Evolutionary conservation across 2,113 vertebrate genomes (phyloP).

Genomic region (Gambusia affinis): DNA sequence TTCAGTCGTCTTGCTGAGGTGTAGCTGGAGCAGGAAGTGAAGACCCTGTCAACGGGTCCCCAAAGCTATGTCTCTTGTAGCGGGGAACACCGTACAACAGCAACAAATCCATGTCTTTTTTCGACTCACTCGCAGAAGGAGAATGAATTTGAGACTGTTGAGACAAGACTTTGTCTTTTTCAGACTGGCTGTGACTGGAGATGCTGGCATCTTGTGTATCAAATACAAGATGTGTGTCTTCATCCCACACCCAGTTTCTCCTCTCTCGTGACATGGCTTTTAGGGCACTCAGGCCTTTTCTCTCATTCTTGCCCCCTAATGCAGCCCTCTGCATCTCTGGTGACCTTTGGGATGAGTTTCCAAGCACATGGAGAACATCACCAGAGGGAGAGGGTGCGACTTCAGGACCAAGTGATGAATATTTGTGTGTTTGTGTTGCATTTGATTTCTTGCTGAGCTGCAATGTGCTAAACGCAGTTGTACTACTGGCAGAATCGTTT

Average conservation of each 20-base stretch:
- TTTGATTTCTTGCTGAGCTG: conserved; percentile 17
- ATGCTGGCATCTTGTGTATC: conserved; percentile 15
- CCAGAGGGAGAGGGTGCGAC: conserved; percentile 6
- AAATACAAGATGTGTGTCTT: not conserved
- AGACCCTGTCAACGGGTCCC: conserved; percentile 5
- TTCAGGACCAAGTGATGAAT: conserved; percentile 12
- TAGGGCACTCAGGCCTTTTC: conserved; percentile 62
- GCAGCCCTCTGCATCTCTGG: not conserved
- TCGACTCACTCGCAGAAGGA: conserved; percentile 16
- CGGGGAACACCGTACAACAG: conserved; percentile 17
- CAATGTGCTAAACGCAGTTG: conserved; percentile 7
- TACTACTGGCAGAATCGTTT: conserved; percentile 1
- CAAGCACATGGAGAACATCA: conserved; percentile 16
- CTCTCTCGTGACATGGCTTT: conserved; percentile 60
- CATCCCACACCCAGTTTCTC: conserved; percentile 50
- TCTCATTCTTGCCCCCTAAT: conserved; percentile 8
- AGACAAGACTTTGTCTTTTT: not conserved
- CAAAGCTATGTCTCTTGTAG: conserved; percentile 44
- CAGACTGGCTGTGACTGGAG: conserved; percentile 5
- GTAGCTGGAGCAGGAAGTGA: conserved; percentile 45
- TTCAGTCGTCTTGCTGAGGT: conserved; percentile 26
- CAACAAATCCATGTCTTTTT: conserved; percentile 26
- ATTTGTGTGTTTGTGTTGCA: conserved; percentile 12
- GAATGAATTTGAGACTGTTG: not conserved
- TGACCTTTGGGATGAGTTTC: conserved; percentile 12